phyloP scores from a whole-genome alignment of 2,113 vertebrate genomes.

The Laticauda laticaudata region DNA sequence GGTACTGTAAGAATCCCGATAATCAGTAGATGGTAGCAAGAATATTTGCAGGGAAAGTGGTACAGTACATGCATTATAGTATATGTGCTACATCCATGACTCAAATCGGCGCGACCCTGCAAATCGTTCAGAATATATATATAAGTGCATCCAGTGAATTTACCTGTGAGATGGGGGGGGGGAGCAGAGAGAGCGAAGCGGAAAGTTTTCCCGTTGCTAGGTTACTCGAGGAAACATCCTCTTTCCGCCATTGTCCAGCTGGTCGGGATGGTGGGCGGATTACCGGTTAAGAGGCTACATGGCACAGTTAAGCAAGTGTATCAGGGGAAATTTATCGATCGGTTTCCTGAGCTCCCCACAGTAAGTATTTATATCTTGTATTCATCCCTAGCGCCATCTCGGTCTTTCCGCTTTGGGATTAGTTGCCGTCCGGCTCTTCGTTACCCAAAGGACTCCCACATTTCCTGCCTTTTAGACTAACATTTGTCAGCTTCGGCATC shows the following conservation, averaged over 20 bases:
- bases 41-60: not conserved
- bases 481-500: not conserved
- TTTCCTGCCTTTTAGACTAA: not conserved
- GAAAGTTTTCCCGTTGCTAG: not conserved
- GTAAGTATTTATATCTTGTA: conserved; percentile 43
- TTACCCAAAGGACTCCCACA: not conserved
- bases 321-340: conserved; percentile 48
- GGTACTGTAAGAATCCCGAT: not conserved
- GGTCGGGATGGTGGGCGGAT: conserved; percentile 4
- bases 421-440: not conserved
- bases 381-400: rapidly evolving
- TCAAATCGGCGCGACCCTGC: not conserved
- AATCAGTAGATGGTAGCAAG: not conserved
- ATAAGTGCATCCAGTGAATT: not conserved
- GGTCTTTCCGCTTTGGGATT: not conserved
- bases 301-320: conserved; percentile 30
- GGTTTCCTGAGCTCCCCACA: conserved; percentile 23
- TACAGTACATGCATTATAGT: not conserved
- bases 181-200: not conserved
- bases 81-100: not conserved
- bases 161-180: too few relatives aligned
- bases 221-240: not conserved
- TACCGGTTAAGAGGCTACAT: not conserved
- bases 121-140: not conserved
- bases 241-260: not conserved